A percentile compares a stretch with the other conserved stretches of the same genome.
These are phyloP conservation scores for Marcusenius ussheri DNA, from an alignment of 2,113 vertebrate species.

Conservation along the genomic window DNA sequence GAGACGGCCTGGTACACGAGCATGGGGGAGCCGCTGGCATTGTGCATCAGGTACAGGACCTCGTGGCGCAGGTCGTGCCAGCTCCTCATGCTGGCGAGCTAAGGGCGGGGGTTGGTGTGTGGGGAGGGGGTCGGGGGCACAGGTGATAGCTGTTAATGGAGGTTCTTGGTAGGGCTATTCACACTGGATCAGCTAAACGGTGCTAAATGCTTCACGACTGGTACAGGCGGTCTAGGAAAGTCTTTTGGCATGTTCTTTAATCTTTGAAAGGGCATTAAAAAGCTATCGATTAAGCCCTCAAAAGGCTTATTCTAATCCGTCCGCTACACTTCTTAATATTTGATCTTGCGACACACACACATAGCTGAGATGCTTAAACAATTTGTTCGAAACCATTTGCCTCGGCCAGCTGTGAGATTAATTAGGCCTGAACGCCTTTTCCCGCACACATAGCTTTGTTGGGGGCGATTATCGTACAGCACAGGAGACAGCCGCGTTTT, in stretches of 20 bases:
- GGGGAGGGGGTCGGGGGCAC: not conserved
- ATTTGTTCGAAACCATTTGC: not conserved
- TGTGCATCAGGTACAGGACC: constrained; percentile 74
- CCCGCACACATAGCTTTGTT: not conserved
- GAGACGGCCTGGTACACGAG: constrained; percentile 92
- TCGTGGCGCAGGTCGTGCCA: constrained; percentile 91
- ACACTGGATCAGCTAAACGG: not conserved
- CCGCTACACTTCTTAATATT: not conserved
- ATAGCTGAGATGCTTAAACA: not conserved
- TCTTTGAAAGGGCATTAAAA: not conserved
- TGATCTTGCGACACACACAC: not conserved
- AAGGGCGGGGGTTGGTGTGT: not conserved
- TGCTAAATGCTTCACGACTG: not conserved
- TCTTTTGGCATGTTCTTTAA: not conserved
- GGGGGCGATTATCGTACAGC: not conserved
- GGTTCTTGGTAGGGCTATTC: not conserved
- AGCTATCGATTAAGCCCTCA: not conserved
- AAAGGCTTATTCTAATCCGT: not conserved
- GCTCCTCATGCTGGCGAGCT: constrained; percentile 81
- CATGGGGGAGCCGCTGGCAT: constrained; percentile 70
- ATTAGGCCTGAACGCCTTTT: not conserved
- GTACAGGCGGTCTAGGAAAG: not conserved
- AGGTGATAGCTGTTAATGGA: not conserved
- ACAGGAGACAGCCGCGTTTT: not conserved
- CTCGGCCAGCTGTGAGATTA: not conserved